Evolutionary conservation across 2,797 vertebrate species (phyloP), one percentile per base, ranked within the genome.

Genomic region (Arnoldichthys spilopterus): DNA sequence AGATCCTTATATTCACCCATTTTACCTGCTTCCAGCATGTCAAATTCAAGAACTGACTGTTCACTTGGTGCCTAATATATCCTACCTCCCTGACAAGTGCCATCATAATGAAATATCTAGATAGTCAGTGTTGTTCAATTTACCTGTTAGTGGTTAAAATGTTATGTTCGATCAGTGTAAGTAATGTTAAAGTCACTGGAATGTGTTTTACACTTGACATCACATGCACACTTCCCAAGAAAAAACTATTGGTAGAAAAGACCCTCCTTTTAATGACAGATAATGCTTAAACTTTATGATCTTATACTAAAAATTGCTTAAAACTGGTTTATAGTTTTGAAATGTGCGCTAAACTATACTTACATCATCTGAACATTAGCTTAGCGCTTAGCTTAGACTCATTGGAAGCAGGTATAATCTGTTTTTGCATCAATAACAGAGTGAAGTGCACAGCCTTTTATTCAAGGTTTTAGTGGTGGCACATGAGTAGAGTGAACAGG

Each of bases 381-480:
- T 37, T 61, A 51, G 34, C 16, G 20, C 30, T 15, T 12, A 43
- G n/a, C 63, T 13, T 1, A 43, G 28, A 26, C 37, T 74, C 28
- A 51, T 2, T 51, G 53, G 18, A 15, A 56, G 68, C 34, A 54
- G 43, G 18, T 53, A 61, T 51, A 45, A 69, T 20, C 45, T n/a
- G 40, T 30, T 28, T 32, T 15, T 5, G 53, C 22, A 68, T 70
- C 26, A 64, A 16, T 37, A 63, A 16, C 24, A 47, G 7, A 66
- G 61, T 51, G 28, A 80, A 72, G 26, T 86, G 83, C 87, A 64
- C 56, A 51, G 84, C 86, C 83, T 86, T 89, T 88, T 81, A 88
- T 82, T 86, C 84, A 90, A 87, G 88, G 82, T 88, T 90, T 70
- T 77, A 79, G 63, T 73, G 51, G 58, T 80, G 40, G 43, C 47